Base-by-base conservation (phyloP, 2,113 vertebrate genomes). In the Bubo scandiacus region DNA sequence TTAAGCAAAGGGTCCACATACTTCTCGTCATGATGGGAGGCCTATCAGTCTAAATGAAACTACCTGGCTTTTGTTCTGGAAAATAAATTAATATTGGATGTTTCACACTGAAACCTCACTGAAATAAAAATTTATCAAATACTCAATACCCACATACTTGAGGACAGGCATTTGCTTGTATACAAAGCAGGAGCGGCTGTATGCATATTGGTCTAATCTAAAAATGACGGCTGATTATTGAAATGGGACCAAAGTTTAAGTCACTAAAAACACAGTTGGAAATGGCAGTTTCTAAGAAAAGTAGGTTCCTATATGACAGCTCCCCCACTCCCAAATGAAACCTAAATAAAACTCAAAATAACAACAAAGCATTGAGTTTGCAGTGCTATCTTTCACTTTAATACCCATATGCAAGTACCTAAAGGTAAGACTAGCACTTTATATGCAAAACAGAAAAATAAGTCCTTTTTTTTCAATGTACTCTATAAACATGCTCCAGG, bases 401-500 rank as follows among this genome's bases (percentile, higher is more conserved):
- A 79, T 4, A 8, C 12, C 32, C 19, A 27, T 43, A 22, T 32
- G 9, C 27, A 63, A 81, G 49, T 59, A 73, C 13, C 29, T 74
- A 82, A 82, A 67, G 45, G 38, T 84, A 93, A 88, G 75, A 59
- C 29, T 83, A 85, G 45, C 51, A 45, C 11, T 88, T 78, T 45
- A 51, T 26, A 89, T 65, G 77, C 57, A 96, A 93, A 96, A 83
- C 8, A 62, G 29, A 40, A 78, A 80, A 95, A 72, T 4, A 72
- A 43, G 3, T 5, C 14, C 17, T 51, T 42, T 42, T 85, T 66
- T 66, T 62, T 40, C 36, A 85, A 87, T 45, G 22, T 81, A 45
- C 32, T 82, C 30, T 92, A 75, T 68, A 74, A 95, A 65, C 18
- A 34, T 34, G 34, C 86, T 97, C 67, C 58, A 89, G 88, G 93